These are phyloP conservation scores for Pyrgus malvae DNA, from an alignment of 2,888 invertebrate species.

Conservation along the genomic window DNA sequence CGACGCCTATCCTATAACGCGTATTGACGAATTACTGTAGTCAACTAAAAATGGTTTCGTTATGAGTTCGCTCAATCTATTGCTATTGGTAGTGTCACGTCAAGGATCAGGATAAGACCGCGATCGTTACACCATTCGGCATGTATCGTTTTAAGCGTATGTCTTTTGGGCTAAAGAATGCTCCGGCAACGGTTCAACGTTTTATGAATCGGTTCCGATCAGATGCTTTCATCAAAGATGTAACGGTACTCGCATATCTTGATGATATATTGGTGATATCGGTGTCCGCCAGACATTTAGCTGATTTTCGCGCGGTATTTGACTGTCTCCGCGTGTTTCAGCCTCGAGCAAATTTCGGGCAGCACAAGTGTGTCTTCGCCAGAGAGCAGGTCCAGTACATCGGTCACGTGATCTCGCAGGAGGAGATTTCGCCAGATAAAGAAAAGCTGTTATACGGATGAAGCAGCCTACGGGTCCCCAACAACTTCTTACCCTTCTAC, in stretches of 20 bases:
- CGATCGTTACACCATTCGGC: background rate
- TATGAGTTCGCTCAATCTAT: background rate
- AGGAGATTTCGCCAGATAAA: background rate
- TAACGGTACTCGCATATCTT: background rate
- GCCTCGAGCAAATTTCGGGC: background rate
- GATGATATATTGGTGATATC: background rate
- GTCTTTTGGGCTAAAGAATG: background rate
- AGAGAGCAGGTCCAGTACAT: background rate
- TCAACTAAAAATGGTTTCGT: background rate
- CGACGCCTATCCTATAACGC: background rate
- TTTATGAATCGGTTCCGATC: background rate
- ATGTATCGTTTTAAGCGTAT: background rate
- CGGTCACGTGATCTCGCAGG: background rate
- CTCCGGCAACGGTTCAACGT: background rate
- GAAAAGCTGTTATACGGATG: background rate
- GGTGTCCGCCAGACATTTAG: background rate
- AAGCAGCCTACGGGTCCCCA: background rate
- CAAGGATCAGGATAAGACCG: background rate
- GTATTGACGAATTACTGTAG: background rate
- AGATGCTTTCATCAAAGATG: background rate
- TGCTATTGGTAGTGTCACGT: no score
- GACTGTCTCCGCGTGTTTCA: background rate
- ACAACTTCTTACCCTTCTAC: background rate
- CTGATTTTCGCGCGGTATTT: background rate
- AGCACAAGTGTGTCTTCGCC: background rate